Evolutionary conservation across 1,140 invertebrate genomes (phyloP).

Genomic region (Apocrypta bakeri): DNA sequence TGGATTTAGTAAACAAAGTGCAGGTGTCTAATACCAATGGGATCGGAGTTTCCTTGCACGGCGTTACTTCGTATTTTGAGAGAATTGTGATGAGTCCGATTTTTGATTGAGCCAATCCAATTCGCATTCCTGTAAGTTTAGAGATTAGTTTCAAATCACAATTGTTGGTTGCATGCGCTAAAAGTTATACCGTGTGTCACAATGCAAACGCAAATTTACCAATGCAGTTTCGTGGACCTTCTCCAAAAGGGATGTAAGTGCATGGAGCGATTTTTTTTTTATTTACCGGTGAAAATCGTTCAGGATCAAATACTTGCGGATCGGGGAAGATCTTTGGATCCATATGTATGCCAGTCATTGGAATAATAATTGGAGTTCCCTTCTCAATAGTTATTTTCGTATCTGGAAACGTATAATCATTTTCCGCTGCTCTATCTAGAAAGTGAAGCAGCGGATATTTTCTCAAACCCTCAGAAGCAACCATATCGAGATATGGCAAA

Average conservation of each 20-base stretch:
- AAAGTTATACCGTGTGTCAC: neutral
- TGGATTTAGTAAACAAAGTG: conserved; percentile 26
- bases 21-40: conserved; percentile 54
- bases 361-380: conserved; percentile 75
- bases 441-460: conserved; percentile 77
- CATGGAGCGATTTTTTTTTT: conserved; percentile 66
- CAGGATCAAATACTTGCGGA: conserved; percentile 83
- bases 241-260: conserved; percentile 77
- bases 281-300: conserved; percentile 79
- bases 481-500: conserved; percentile 58
- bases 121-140: conserved; percentile 54
- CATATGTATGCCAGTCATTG: conserved; percentile 77
- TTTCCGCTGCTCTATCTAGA: conserved; percentile 67
- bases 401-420: conserved; percentile 73
- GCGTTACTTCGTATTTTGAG: conserved; percentile 58
- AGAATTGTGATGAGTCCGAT: conserved; percentile 58
- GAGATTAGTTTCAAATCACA: neutral
- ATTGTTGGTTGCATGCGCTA: neutral
- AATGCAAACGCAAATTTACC: neutral
- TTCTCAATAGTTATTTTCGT: conserved; percentile 74
- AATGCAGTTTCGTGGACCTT: conserved; percentile 41
- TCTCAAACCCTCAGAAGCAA: conserved; percentile 75
- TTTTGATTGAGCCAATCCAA: conserved; percentile 64
- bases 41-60: conserved; percentile 53
- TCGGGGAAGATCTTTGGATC: conserved; percentile 82